These are phyloP conservation scores for Sebastes oblongus DNA, from an alignment of 2,797 vertebrate species.

Conservation along the genomic window DNA sequence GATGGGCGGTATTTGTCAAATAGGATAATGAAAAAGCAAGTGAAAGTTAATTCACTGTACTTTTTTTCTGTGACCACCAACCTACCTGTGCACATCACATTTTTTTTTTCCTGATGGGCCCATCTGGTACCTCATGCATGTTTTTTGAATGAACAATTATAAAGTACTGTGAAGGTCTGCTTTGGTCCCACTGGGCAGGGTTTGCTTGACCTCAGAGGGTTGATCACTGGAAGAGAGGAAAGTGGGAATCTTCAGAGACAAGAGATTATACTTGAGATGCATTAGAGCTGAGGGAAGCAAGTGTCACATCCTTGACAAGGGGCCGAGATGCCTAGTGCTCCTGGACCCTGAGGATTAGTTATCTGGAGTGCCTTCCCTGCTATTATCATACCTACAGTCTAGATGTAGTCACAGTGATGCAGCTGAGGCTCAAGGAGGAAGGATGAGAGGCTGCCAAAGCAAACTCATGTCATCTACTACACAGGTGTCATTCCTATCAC, in stretches of 20 bases:
- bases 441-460: slow-evolving; percentile 14
- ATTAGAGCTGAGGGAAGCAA: neutral
- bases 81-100: slow-evolving; percentile 6
- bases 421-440: neutral
- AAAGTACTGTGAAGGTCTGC: slow-evolving; percentile 21
- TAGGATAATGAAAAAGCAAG: slow-evolving; percentile 32
- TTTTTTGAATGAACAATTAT: slow-evolving; percentile 46
- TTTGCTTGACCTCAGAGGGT: slow-evolving; percentile 22
- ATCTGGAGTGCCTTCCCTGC: slow-evolving; percentile 4
- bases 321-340: slow-evolving; percentile 46
- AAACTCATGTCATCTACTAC: neutral
- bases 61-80: slow-evolving; percentile 16
- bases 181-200: neutral
- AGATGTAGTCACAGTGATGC: slow-evolving; percentile 16
- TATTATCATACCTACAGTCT: slow-evolving; percentile 56
- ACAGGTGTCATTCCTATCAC: neutral
- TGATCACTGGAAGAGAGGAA: neutral
- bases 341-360: slow-evolving; percentile 48
- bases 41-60: slow-evolving; percentile 41
- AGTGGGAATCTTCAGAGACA: slow-evolving; percentile 16
- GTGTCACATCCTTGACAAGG: slow-evolving; percentile 49
- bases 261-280: slow-evolving; percentile 32
- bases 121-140: slow-evolving; percentile 55
- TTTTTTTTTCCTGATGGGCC: slow-evolving; percentile 2
- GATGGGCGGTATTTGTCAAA: slow-evolving; percentile 53